These are phyloP conservation scores for Drosophila ogumai DNA, from an alignment of 1,140 invertebrate genomes.

Conservation along the genomic window DNA sequence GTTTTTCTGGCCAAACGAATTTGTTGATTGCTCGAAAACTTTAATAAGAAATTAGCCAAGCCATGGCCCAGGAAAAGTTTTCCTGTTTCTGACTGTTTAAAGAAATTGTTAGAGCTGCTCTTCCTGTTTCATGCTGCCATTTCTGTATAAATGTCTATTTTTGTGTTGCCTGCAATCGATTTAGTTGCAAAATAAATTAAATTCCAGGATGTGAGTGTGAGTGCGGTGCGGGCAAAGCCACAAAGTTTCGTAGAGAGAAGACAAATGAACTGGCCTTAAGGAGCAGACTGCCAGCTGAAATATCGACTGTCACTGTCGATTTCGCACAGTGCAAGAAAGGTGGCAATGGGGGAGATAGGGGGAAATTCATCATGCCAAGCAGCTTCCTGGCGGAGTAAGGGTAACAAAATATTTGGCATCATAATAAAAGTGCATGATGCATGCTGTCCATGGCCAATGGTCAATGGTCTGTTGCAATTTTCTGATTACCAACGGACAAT, in stretches of 20 bases:
- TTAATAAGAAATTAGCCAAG: slow-evolving; percentile 47
- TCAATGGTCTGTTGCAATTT: slow-evolving; percentile 64
- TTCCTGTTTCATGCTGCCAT: slow-evolving; percentile 16
- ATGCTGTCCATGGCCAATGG: slow-evolving; percentile 39
- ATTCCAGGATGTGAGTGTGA: slow-evolving; percentile 45
- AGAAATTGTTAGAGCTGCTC: slow-evolving; percentile 42
- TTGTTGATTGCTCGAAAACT: slow-evolving; percentile 24
- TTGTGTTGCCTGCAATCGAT: slow-evolving; percentile 66
- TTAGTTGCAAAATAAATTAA: slow-evolving; percentile 78
- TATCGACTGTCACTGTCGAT: slow-evolving; percentile 70
- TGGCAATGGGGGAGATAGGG: not conserved
- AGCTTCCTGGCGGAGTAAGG: slow-evolving; percentile 1
- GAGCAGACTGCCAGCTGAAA: slow-evolving; percentile 26
- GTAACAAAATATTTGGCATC: slow-evolving; percentile 74
- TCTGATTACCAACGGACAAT: slow-evolving; percentile 63
- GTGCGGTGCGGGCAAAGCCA: slow-evolving; percentile 41
- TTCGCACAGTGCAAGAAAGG: slow-evolving; percentile 65
- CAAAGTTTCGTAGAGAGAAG: slow-evolving; percentile 54
- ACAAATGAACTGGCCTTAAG: slow-evolving; percentile 65
- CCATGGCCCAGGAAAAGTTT: slow-evolving; percentile 45
- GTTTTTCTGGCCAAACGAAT: slow-evolving; percentile 13
- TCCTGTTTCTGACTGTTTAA: slow-evolving; percentile 48
- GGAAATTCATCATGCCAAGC: slow-evolving; percentile 59
- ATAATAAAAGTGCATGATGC: slow-evolving; percentile 72
- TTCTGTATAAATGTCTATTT: slow-evolving; percentile 27